Conservation (phyloP, 2,113 vertebrate genomes). For the Motacilla alba region DNA sequence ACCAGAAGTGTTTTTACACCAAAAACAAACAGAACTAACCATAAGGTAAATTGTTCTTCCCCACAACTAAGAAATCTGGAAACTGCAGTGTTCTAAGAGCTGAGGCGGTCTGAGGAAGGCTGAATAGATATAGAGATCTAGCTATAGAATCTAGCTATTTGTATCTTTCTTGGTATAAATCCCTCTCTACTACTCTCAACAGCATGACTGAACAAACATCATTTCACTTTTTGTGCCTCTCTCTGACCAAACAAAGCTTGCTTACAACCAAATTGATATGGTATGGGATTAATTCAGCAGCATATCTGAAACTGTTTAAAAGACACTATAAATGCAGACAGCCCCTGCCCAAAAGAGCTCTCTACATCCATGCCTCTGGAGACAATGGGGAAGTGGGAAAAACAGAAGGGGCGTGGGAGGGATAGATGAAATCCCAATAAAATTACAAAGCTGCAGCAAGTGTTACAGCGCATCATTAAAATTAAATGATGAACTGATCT, state of each 20-base stretch:
- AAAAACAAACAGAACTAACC: background rate
- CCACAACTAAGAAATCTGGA: background rate
- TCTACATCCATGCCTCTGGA: rapidly evolving
- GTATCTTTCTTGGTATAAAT: background rate
- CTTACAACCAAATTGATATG: background rate
- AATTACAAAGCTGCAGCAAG: background rate
- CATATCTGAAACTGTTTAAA: background rate
- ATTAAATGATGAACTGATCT: background rate
- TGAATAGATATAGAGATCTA: background rate
- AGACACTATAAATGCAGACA: background rate
- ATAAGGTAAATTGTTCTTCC: background rate
- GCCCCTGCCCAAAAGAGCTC: background rate
- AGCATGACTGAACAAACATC: background rate
- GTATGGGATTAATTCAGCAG: background rate
- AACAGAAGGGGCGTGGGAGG: background rate
- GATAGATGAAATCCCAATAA: background rate
- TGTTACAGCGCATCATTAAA: background rate
- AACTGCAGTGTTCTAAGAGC: background rate
- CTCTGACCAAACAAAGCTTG: background rate
- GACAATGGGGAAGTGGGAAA: background rate
- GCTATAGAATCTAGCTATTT: background rate
- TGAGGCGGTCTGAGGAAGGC: background rate
- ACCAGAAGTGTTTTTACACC: background rate
- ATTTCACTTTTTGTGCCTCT: background rate
- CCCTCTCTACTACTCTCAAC: background rate